A percentile compares a stretch with the other conserved stretches of the same genome.
phyloP scores from a whole-genome alignment of 2,888 invertebrate genomes.

The Eristalis intricaria region DNA sequence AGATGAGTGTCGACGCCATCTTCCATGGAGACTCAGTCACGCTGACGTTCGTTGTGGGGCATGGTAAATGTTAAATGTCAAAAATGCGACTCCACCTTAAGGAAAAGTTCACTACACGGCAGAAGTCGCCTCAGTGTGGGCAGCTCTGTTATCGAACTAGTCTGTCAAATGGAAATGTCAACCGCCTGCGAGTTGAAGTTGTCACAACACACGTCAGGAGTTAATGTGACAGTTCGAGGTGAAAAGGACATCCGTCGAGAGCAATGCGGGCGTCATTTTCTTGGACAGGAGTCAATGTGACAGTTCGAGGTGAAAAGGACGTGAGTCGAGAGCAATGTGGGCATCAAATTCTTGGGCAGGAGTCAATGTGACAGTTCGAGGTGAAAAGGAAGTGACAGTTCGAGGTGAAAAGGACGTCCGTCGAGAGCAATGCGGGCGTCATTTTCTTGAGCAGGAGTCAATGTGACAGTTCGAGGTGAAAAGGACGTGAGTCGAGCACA shows the following conservation, averaged over 20 bases:
- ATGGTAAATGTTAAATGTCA: not conserved
- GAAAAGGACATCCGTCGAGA: not conserved
- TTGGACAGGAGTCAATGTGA: no score
- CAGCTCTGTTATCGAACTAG: not conserved
- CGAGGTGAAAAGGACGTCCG: no score
- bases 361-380: not conserved
- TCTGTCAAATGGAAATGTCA: not conserved
- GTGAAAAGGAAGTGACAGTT: no score
- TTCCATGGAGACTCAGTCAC: not conserved
- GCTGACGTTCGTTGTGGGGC: not conserved
- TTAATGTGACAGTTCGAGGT: not conserved
- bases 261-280: no score
- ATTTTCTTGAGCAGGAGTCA: no score
- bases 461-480: no score
- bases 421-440: no score
- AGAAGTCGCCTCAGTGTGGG: not conserved
- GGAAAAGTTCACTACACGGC: not conserved
- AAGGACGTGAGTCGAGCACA: no score
- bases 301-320: no score
- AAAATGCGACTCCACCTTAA: not conserved
- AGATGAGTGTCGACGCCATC: not conserved
- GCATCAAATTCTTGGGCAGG: no score
- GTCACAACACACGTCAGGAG: not conserved
- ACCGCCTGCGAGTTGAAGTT: not conserved
- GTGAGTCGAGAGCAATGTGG: no score